phyloP scores from a whole-genome alignment of 2,797 vertebrate genomes.

The Falco novaeseelandiae region DNA sequence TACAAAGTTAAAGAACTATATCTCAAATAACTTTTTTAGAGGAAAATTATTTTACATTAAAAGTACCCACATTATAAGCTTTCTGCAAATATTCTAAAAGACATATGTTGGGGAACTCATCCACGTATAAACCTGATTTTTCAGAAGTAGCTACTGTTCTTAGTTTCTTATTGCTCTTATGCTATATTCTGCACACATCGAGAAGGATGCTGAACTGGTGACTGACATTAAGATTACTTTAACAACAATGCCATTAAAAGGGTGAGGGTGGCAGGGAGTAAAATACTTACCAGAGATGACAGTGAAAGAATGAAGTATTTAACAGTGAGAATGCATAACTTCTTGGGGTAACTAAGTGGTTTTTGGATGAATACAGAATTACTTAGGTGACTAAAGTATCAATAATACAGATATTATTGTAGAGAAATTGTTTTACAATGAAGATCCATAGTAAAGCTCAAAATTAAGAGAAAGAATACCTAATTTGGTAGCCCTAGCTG shows the following conservation, averaged over 20 bases:
- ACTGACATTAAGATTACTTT: background rate
- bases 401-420: background rate
- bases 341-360: background rate
- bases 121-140: background rate
- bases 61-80: background rate
- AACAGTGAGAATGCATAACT: background rate
- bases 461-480: constrained; percentile 17
- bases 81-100: background rate
- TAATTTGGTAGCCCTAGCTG: constrained; percentile 13
- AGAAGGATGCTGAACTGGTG: background rate
- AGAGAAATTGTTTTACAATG: background rate
- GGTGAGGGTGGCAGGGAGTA: background rate
- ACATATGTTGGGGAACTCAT: background rate
- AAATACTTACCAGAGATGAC: background rate
- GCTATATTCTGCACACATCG: background rate
- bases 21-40: background rate
- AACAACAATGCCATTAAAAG: background rate
- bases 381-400: background rate
- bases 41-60: background rate
- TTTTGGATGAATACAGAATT: background rate
- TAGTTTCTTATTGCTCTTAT: background rate
- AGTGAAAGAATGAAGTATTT: background rate
- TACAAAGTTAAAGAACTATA: background rate
- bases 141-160: background rate
- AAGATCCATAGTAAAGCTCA: background rate